phyloP scores from a whole-genome alignment of 2,113 vertebrate genomes.

The Aleadryas rufinucha region DNA sequence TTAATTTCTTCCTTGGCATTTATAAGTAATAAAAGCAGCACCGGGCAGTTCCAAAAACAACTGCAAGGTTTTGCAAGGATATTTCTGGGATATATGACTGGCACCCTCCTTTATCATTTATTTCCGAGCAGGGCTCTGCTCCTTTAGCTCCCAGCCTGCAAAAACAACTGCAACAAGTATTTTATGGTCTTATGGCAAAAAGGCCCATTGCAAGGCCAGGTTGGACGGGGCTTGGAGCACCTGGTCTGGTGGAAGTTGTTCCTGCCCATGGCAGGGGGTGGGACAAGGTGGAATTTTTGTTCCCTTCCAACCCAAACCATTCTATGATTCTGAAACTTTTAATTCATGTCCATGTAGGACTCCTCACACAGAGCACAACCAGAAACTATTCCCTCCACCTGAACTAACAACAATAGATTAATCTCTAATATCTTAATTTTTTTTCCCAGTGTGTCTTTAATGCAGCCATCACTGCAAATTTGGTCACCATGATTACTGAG shows the following conservation, averaged over 20 bases:
- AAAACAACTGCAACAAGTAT: not conserved
- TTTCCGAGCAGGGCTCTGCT: not conserved
- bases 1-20: slow-evolving; percentile 25
- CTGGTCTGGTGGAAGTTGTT: not conserved
- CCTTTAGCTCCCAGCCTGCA: not conserved
- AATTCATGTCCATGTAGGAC: fast-evolving
- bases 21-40: not conserved
- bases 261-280: not conserved
- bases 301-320: not conserved
- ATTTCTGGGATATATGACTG: not conserved
- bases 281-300: not conserved
- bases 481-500: not conserved
- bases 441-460: not conserved
- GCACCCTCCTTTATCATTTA: not conserved
- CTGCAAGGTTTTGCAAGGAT: not conserved
- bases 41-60: not conserved
- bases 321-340: not conserved
- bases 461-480: not conserved
- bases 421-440: no score
- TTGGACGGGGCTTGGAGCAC: not conserved
- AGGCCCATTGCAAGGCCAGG: not conserved
- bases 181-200: not conserved
- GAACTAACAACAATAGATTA: not conserved
- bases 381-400: not conserved
- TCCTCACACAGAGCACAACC: not conserved